phyloP scores from a whole-genome alignment of 2,888 invertebrate genomes.

The Uloborus plumipes region DNA sequence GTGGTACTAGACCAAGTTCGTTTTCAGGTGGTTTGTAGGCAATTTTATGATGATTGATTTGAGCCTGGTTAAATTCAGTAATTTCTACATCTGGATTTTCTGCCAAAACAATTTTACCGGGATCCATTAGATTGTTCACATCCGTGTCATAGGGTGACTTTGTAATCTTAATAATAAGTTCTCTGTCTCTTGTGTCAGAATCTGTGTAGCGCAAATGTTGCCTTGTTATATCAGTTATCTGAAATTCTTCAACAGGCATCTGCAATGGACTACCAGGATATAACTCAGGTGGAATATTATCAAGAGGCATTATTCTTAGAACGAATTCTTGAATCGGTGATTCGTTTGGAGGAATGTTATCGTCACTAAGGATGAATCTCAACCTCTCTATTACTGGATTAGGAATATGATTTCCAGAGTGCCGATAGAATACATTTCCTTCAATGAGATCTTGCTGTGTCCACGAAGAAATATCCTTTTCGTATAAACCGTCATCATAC shows the following conservation, averaged over 20 bases:
- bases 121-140: conserved; percentile 68
- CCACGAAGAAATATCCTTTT: conserved; percentile 69
- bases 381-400: conserved; percentile 69
- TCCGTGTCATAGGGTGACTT: conserved; percentile 70
- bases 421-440: conserved; percentile 70
- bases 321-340: conserved; percentile 69
- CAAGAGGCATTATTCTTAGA: conserved; percentile 70
- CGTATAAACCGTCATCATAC: conserved; percentile 69
- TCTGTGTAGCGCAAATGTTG: conserved; percentile 69
- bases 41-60: conserved; percentile 71
- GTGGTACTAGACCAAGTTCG: conserved; percentile 70
- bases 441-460: conserved; percentile 70
- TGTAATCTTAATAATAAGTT: conserved; percentile 68
- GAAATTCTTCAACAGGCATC: conserved; percentile 70
- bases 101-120: conserved; percentile 69
- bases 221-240: conserved; percentile 69
- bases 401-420: conserved; percentile 68
- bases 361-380: conserved; percentile 69
- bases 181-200: conserved; percentile 69
- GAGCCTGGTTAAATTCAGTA: conserved; percentile 70
- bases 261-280: conserved; percentile 69
- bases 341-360: conserved; percentile 70
- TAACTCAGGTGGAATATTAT: conserved; percentile 70
- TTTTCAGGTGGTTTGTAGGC: conserved; percentile 70
- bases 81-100: conserved; percentile 68